phyloP scores from a whole-genome alignment of 2,113 vertebrate species.

The Esox niger region DNA sequence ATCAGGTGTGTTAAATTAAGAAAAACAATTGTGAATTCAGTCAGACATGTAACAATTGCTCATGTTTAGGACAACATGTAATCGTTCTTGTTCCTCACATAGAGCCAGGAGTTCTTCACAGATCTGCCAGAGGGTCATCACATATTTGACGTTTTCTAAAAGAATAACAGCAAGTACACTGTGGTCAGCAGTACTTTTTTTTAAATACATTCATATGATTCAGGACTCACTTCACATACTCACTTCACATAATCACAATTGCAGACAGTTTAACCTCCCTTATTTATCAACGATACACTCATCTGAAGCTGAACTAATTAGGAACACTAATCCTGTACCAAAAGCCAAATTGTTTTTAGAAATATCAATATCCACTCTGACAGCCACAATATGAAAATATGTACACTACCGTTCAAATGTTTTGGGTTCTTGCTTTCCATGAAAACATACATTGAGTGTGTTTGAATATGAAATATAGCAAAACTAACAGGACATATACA shows the following conservation, averaged over 20 bases:
- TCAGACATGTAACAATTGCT: neutral
- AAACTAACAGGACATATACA: no score
- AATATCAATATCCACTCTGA: no score
- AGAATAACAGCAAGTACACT: neutral
- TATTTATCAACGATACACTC: neutral
- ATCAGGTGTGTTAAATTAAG: constrained; percentile 25
- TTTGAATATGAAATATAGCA: no score
- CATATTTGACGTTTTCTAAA: neutral
- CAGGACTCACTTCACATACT: neutral
- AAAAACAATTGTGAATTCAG: constrained; percentile 11
- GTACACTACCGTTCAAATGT: no score
- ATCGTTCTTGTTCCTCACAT: constrained; percentile 5
- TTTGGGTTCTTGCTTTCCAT: no score
- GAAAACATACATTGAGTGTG: no score
- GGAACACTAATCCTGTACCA: no score
- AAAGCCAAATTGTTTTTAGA: no score
- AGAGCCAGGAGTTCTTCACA: neutral
- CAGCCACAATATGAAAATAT: constrained; percentile 31
- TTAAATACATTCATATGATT: neutral
- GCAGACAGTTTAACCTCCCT: constrained; percentile 10
- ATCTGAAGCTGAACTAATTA: no score
- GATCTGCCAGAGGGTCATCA: no score
- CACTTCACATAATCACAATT: no score
- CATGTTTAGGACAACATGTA: constrained; percentile 11
- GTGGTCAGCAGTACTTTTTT: neutral